Evolutionary conservation across 2,888 invertebrate genomes (phyloP).

Genomic region (Sminthurinus aureus): DNA sequence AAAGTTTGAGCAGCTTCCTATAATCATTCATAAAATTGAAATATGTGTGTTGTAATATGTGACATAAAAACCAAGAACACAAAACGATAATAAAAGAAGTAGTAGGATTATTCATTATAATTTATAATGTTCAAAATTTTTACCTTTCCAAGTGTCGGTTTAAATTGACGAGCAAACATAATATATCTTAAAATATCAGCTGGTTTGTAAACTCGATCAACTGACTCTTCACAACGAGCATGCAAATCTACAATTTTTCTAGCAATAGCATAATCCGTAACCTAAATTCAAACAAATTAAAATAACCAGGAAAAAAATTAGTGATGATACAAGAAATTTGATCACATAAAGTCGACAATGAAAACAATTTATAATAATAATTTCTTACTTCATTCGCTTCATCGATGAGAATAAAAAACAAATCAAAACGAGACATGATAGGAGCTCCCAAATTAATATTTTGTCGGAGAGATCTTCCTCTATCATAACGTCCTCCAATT

Average conservation of each 20-base stretch:
- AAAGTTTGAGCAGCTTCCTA: conserved; percentile 83
- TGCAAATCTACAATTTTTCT: conserved; percentile 95
- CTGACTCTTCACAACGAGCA: conserved; percentile 79
- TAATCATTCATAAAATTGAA: too few relatives aligned
- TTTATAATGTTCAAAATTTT: too few relatives aligned
- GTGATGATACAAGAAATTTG: neutral
- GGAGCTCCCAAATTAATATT: conserved; percentile 88
- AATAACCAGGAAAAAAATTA: conserved; percentile 16
- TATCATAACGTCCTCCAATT: conserved; percentile 85
- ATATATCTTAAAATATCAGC: conserved; percentile 94
- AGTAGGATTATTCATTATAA: too few relatives aligned
- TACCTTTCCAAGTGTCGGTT: conserved; percentile 76
- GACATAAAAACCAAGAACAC: too few relatives aligned
- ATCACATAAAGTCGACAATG: too few relatives aligned
- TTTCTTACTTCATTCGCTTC: conserved; percentile 77
- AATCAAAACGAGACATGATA: conserved; percentile 88
- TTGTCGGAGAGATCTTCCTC: conserved; percentile 84
- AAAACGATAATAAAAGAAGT: too few relatives aligned
- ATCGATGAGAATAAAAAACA: conserved; percentile 89
- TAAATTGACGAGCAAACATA: conserved; percentile 95
- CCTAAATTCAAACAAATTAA: conserved; percentile 65
- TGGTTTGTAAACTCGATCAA: conserved; percentile 82
- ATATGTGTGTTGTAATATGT: too few relatives aligned
- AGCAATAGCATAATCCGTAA: conserved; percentile 96
- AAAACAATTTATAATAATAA: neutral